Conservation (phyloP, 2,888 invertebrate genomes). For the Apamea sordens region DNA sequence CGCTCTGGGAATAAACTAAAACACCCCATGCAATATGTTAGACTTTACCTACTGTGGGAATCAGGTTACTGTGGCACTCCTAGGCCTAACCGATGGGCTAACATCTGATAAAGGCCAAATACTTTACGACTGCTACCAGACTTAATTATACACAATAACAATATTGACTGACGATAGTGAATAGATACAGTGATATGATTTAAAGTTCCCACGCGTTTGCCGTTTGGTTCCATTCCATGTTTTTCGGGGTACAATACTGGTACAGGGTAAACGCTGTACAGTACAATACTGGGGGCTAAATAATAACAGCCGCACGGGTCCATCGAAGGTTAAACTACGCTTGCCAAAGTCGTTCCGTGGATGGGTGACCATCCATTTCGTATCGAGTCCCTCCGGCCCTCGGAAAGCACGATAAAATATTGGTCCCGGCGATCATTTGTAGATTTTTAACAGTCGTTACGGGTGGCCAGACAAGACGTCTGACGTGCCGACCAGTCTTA, state of each 20-base stretch:
- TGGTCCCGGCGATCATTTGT: not conserved
- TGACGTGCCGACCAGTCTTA: not conserved
- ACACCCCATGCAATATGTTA: constrained; percentile 42
- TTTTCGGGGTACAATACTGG: not conserved
- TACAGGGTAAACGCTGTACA: not conserved
- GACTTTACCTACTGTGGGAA: constrained; percentile 45
- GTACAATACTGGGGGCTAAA: not conserved
- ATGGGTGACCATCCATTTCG: not conserved
- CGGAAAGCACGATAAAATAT: not conserved
- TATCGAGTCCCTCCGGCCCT: not conserved
- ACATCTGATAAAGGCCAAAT: constrained; percentile 7
- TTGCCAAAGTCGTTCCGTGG: not conserved
- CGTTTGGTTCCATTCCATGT: not conserved
- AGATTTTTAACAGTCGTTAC: not conserved
- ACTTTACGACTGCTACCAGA: not conserved
- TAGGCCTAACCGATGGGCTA: constrained; percentile 8
- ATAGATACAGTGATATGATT: not conserved
- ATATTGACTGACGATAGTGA: not conserved
- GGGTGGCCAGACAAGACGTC: not conserved
- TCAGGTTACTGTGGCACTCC: constrained; percentile 40
- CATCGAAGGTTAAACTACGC: not conserved
- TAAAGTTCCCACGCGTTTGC: not conserved
- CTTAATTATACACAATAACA: not conserved
- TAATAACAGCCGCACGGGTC: not conserved
- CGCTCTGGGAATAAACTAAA: constrained; percentile 8